Evolutionary conservation across 2,113 vertebrate species (phyloP).

Genomic region (Spermophilus dauricus): DNA sequence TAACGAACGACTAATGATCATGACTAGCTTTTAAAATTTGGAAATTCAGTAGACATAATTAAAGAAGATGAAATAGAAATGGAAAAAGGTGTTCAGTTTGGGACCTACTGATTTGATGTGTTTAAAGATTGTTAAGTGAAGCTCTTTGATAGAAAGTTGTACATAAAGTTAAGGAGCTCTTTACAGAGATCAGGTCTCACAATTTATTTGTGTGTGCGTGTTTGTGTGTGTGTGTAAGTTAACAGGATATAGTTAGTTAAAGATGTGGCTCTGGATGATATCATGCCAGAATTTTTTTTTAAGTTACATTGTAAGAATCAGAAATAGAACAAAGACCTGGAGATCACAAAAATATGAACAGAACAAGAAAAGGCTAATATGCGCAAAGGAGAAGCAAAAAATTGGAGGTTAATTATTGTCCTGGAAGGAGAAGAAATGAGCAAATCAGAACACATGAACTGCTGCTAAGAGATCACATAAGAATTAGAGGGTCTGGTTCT

Average conservation of each 20-base stretch:
- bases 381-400: neutral
- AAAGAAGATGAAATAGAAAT: neutral
- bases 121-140: neutral
- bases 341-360: neutral
- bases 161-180: neutral
- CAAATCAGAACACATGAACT: neutral
- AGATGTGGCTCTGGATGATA: neutral
- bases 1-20: neutral
- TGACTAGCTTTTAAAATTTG: neutral
- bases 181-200: neutral
- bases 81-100: neutral
- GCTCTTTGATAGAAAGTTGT: neutral
- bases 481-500: neutral
- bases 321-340: neutral
- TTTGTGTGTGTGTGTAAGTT: too few relatives aligned
- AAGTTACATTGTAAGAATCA: neutral
- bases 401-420: neutral
- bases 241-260: neutral
- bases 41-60: neutral
- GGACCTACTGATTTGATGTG: neutral
- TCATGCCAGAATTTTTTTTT: neutral
- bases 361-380: neutral
- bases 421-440: neutral
- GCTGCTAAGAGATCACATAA: neutral
- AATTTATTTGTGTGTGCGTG: neutral